phyloP scores from a whole-genome alignment of 2,888 invertebrate species.

The Habrosyne pyritoides region DNA sequence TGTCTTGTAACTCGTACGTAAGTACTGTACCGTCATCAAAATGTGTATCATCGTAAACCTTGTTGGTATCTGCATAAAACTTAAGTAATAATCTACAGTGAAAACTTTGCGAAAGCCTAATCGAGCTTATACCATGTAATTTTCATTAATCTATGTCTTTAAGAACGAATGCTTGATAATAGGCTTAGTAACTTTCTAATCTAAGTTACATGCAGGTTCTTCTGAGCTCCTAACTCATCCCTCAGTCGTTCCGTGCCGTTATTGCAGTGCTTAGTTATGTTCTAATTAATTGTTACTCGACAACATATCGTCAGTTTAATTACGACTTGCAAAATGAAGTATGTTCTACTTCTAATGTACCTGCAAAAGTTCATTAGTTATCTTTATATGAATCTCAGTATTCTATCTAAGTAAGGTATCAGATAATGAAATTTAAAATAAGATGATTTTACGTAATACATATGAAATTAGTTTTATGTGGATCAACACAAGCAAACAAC shows the following conservation, averaged over 20 bases:
- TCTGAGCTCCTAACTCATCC: constrained; percentile 49
- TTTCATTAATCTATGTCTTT: constrained; percentile 30
- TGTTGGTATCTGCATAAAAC: neutral
- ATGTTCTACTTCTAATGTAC: constrained; percentile 17
- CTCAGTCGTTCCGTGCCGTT: constrained; percentile 50
- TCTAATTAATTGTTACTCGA: constrained; percentile 67
- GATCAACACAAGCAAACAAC: too few species aligned
- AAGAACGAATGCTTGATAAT: constrained; percentile 8
- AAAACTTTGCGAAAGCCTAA: constrained; percentile 14
- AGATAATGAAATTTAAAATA: too few species aligned
- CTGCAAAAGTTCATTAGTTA: neutral
- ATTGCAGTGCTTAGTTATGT: constrained; percentile 56
- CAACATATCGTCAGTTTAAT: constrained; percentile 66
- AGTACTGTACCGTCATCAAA: neutral
- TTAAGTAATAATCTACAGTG: neutral
- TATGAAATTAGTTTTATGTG: too few species aligned
- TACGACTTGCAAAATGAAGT: constrained; percentile 51
- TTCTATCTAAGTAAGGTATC: too few species aligned
- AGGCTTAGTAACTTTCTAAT: constrained; percentile 50
- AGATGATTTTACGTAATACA: too few species aligned
- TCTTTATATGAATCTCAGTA: neutral
- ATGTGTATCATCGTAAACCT: neutral
- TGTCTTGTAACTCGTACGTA: neutral
- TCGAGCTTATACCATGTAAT: constrained; percentile 19
- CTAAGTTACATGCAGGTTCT: constrained; percentile 47